Conservation (phyloP, 2,797 vertebrate species). For the Hipposideros larvatus region DNA sequence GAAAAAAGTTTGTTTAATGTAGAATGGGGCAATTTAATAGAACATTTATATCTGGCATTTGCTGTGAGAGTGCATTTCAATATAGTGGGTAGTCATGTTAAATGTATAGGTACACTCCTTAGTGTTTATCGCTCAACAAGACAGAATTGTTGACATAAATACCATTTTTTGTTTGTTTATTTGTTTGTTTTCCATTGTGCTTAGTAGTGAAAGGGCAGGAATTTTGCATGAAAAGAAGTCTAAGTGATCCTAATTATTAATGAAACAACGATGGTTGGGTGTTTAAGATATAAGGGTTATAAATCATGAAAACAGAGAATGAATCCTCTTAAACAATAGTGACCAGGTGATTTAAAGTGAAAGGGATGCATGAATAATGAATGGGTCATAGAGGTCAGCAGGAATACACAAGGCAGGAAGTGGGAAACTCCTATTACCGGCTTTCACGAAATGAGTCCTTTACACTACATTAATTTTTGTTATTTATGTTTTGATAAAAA, state of each 20-base stretch:
- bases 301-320: not conserved
- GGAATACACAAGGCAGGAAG: not conserved
- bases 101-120: not conserved
- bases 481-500: not conserved
- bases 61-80: slow-evolving; percentile 7
- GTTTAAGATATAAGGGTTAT: not conserved
- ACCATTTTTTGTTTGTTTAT: too few species aligned
- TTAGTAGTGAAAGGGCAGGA: not conserved
- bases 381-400: not conserved
- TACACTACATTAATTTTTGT: not conserved
- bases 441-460: not conserved
- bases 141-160: slow-evolving; percentile 45
- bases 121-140: not conserved
- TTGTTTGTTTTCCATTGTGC: not conserved
- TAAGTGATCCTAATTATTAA: not conserved
- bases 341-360: not conserved
- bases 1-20: not conserved
- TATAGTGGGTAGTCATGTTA: not conserved
- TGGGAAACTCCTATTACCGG: not conserved
- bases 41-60: not conserved
- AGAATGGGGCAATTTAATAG: not conserved
- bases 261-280: not conserved
- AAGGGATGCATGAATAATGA: not conserved
- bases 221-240: not conserved
- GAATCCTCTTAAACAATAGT: not conserved